phyloP scores from a whole-genome alignment of 1,140 invertebrate species.

The Dreissena rostriformis region DNA sequence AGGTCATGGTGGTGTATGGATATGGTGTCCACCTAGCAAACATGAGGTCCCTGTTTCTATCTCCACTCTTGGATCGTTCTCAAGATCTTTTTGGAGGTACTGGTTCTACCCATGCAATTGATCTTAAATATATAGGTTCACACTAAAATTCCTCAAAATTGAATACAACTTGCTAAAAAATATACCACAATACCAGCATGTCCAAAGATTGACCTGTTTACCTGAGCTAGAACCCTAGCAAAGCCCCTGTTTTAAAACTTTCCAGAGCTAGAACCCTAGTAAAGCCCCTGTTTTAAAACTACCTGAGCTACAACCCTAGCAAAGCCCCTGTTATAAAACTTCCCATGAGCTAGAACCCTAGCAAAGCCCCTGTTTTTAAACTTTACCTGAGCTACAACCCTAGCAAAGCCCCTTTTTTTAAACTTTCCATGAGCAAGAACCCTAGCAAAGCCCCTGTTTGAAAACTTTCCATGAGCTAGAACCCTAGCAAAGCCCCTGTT shows the following conservation, averaged over 20 bases:
- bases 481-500: slow-evolving; percentile 85
- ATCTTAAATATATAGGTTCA: no score
- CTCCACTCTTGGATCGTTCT: no score
- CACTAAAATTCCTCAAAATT: no score
- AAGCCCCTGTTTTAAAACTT: slow-evolving; percentile 85
- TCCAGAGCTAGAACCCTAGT: slow-evolving; percentile 85
- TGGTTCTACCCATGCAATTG: no score
- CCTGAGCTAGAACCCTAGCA: slow-evolving; percentile 82
- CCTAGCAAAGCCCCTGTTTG: slow-evolving; percentile 86
- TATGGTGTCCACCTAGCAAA: no score
- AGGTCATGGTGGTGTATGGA: no score
- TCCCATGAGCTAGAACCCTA: no score
- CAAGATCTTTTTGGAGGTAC: no score
- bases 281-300: slow-evolving; percentile 85
- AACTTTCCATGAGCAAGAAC: slow-evolving; percentile 83
- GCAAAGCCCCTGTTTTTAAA: slow-evolving; percentile 86
- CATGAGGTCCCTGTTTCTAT: no score
- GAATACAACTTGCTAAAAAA: no score
- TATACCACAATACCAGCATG: no score
- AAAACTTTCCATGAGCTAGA: slow-evolving; percentile 83
- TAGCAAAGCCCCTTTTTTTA: slow-evolving; percentile 85
- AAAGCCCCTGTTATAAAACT: slow-evolving; percentile 85
- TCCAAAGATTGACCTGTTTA: no score
- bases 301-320: slow-evolving; percentile 86
- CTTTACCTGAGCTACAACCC: slow-evolving; percentile 83